phyloP scores from a whole-genome alignment of 1,140 invertebrate species.

The Condylostylus longicornis region DNA sequence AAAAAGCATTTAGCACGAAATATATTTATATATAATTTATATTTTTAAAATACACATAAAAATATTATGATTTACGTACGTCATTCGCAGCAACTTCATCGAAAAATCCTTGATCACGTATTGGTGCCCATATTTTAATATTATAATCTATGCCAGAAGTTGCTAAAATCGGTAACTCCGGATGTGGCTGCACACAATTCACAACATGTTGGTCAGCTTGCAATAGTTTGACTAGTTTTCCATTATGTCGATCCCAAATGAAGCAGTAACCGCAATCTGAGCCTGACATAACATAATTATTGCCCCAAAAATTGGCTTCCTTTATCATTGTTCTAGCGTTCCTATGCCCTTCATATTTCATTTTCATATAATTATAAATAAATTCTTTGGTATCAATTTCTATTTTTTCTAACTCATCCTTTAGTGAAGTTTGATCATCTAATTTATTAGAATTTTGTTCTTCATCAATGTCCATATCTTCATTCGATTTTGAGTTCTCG shows the following conservation, averaged over 20 bases:
- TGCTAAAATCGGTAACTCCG: conserved; percentile 61
- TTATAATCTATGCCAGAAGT: conserved; percentile 85
- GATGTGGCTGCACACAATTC: conserved; percentile 77
- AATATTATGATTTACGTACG: conserved; percentile 36
- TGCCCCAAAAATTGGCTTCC: conserved; percentile 78
- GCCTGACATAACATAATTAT: conserved; percentile 67
- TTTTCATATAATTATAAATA: conserved; percentile 37
- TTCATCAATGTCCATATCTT: not conserved
- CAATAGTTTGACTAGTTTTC: conserved; percentile 57
- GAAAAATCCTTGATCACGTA: conserved; percentile 43
- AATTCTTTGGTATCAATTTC: conserved; percentile 6
- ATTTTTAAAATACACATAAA: not conserved
- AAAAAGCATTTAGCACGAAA: conserved; percentile 1
- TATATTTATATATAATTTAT: not conserved
- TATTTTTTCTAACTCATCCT: conserved; percentile 8
- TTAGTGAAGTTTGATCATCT: conserved; percentile 6
- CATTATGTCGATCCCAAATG: conserved; percentile 48
- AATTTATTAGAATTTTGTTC: conserved; percentile 4
- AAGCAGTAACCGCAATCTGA: conserved; percentile 76
- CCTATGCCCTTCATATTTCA: conserved; percentile 64
- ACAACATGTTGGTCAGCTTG: conserved; percentile 77
- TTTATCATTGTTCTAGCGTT: conserved; percentile 82
- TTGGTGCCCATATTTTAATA: conserved; percentile 72
- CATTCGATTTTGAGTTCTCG: not conserved
- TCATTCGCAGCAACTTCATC: conserved; percentile 50